These are phyloP conservation scores for Aproaerema taeniolella DNA, from an alignment of 2,888 invertebrate species.

Conservation along the genomic window DNA sequence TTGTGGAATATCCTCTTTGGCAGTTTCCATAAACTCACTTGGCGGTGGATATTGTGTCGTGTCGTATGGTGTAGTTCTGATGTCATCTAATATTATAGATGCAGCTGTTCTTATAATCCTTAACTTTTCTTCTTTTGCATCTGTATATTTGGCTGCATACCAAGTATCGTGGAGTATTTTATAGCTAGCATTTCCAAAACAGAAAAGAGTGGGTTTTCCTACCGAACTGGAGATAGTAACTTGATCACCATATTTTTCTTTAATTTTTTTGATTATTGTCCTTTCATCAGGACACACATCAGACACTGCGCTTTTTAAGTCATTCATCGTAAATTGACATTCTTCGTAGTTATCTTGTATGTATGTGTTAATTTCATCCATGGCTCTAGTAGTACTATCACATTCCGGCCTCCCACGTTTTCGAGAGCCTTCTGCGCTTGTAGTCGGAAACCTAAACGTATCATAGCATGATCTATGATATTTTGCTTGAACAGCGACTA, in stretches of 20 bases:
- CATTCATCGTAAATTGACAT: neutral
- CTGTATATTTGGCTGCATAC: too few species aligned
- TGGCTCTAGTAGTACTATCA: neutral
- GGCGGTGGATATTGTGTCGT: neutral
- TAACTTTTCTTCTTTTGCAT: neutral
- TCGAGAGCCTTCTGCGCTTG: neutral
- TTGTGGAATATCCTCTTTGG: neutral
- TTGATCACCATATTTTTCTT: neutral
- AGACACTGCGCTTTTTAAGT: neutral
- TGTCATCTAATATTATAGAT: neutral
- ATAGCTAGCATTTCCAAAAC: too few species aligned
- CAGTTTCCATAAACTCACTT: neutral
- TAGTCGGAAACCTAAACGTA: neutral
- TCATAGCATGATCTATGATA: neutral
- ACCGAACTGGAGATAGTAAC: too few species aligned
- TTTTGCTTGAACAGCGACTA: too few species aligned
- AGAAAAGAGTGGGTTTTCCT: too few species aligned
- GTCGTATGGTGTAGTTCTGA: neutral
- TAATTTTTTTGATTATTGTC: neutral
- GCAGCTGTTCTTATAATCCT: neutral
- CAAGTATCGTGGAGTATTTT: neutral
- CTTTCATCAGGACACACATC: neutral
- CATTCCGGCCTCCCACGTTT: neutral
- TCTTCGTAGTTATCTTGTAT: neutral
- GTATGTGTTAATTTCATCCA: neutral